Evolutionary conservation across 1,140 invertebrate species (phyloP), one percentile per base, ranked within the genome.

Genomic region (Habropoda laboriosa): DNA sequence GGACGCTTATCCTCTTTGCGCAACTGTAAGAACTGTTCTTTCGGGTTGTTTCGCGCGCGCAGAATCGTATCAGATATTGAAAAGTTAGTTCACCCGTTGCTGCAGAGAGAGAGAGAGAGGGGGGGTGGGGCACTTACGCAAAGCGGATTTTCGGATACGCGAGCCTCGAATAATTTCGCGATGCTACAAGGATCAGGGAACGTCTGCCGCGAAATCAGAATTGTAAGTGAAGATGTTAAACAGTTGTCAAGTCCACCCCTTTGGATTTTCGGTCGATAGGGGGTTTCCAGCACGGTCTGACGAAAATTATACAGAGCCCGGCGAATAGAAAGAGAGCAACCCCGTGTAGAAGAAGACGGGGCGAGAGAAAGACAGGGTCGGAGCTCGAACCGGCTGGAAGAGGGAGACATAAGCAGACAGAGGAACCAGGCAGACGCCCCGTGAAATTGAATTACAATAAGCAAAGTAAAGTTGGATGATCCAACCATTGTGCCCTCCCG

Each of bases 381-480:
- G 75, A 30, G 47, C 51, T 57, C 32, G 60, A 61, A 55, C 18
- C 49, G 32, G 49, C 30, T 24, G 49, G n/a, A 53, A 35, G 45
- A 53, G 45, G 38, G 32, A 53, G 74, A 57, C 58, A 24, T 51
- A 55, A 42, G 66, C 53, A 79, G 71, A 77, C 70, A 61, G 81
- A 83, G 72, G 71, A 85, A 86, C 86, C 64, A 86, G 82, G 66
- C 79, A 83, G 85, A 86, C 87, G 81, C 86, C 85, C 86, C 86
- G 88, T 90, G 90, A 92, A 92, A 92, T 92, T 92, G 89, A 92
- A 92, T 92, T 91, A 91, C 91, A 92, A 92, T 92, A 91, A 90
- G 86, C 85, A 86, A 89, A 90, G 89, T 90, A 91, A 91, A 91
- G 89, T 92, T 90, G 89, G 89, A 90, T 90, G 90, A 92, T 92